Evolutionary conservation across 2,888 invertebrate species (phyloP).

Genomic region (Philaethria dido): DNA sequence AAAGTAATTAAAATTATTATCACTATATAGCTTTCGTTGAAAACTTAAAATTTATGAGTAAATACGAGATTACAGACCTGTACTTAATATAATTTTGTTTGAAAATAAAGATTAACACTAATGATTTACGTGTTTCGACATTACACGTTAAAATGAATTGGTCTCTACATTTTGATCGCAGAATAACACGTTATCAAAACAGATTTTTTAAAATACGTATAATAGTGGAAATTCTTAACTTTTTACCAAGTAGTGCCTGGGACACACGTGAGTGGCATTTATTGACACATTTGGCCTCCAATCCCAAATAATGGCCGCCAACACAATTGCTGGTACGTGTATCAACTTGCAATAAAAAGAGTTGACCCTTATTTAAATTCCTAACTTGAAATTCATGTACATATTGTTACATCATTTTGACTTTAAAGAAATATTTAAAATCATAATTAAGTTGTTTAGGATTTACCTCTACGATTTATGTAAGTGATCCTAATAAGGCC

Average conservation of each 20-base stretch:
- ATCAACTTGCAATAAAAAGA: conserved; percentile 40
- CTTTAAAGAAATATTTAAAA: neutral
- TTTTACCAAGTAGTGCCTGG: conserved; percentile 49
- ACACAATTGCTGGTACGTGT: conserved; percentile 40
- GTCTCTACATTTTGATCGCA: no score
- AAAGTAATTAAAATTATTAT: no score
- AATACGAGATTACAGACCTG: no score
- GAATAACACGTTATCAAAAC: neutral
- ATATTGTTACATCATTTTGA: neutral
- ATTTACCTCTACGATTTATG: neutral
- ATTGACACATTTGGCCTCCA: conserved; percentile 39
- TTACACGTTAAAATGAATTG: no score
- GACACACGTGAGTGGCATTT: conserved; percentile 62
- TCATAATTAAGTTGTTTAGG: neutral
- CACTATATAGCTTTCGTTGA: no score
- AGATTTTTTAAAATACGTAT: conserved; percentile 37
- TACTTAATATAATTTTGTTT: no score
- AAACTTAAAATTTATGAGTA: no score
- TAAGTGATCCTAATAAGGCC: no score
- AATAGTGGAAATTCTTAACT: conserved; percentile 53
- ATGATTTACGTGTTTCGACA: no score
- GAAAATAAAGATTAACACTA: no score
- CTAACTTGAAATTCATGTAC: neutral
- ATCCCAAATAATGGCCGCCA: conserved; percentile 49
- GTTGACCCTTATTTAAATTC: conserved; percentile 2